phyloP scores from a whole-genome alignment of 92 coral and sea anemone genomes.

The Porites lobata region DNA sequence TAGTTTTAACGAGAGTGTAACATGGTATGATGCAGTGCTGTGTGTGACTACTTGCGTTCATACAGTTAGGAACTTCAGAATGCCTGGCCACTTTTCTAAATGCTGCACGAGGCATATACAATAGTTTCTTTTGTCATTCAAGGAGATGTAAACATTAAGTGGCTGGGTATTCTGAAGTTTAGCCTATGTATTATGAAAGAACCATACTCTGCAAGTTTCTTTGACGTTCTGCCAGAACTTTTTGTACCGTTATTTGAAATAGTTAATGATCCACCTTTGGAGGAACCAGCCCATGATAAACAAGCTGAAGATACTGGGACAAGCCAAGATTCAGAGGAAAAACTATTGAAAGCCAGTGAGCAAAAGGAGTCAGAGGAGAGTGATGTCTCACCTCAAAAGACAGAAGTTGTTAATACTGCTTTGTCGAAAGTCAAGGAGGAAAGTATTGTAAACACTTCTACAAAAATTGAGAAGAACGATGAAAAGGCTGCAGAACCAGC shows the following conservation, averaged over 20 bases:
- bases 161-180: too few relatives aligned
- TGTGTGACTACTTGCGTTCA: too few relatives aligned
- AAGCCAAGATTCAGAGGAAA: neutral
- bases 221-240: neutral
- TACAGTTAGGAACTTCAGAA: too few relatives aligned
- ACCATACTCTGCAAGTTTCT: too few relatives aligned
- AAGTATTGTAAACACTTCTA: neutral
- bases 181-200: too few relatives aligned
- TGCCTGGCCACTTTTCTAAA: too few relatives aligned
- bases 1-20: too few relatives aligned
- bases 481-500: neutral
- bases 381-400: neutral
- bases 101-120: too few relatives aligned
- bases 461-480: neutral
- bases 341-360: neutral
- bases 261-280: neutral
- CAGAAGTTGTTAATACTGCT: neutral
- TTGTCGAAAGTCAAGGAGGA: neutral
- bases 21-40: too few relatives aligned
- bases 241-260: neutral
- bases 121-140: too few relatives aligned
- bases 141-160: too few relatives aligned
- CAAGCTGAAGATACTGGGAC: neutral
- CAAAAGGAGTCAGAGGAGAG: neutral
- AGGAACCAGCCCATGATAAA: neutral